phyloP scores from a whole-genome alignment of 2,113 vertebrate species.

The Excalfactoria chinensis region DNA sequence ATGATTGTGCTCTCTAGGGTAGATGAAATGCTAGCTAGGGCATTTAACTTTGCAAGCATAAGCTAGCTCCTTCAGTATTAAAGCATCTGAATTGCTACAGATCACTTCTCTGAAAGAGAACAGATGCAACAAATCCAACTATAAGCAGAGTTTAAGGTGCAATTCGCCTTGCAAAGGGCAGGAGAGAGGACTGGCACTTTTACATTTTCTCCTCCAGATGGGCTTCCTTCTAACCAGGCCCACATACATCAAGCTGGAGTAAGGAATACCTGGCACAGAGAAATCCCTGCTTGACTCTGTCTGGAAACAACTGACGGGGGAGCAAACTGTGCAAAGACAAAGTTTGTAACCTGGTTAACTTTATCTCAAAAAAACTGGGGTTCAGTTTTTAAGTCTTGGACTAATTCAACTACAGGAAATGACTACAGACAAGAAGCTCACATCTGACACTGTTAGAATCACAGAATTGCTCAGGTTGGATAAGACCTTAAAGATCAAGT shows the following conservation, averaged over 20 bases:
- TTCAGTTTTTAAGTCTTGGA: background rate
- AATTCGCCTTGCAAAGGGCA: background rate
- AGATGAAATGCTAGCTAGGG: no score
- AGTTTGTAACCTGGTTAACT: background rate
- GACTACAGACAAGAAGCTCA: background rate
- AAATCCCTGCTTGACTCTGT: background rate
- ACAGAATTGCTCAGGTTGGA: no score
- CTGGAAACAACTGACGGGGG: background rate
- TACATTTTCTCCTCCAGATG: background rate
- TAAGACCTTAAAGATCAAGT: no score
- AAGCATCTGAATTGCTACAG: no score
- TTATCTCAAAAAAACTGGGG: background rate
- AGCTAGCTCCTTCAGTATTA: background rate
- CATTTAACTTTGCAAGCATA: background rate
- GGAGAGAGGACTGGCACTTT: background rate
- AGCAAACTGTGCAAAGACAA: background rate
- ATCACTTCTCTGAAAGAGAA: background rate
- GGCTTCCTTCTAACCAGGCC: background rate
- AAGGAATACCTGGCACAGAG: background rate
- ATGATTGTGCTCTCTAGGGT: background rate
- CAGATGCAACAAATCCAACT: background rate
- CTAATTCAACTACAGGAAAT: background rate
- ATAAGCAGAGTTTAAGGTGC: background rate
- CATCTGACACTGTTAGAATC: background rate
- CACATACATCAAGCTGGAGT: background rate